These are phyloP conservation scores for Prinia subflava DNA, from an alignment of 2,113 vertebrate genomes.

Conservation along the genomic window DNA sequence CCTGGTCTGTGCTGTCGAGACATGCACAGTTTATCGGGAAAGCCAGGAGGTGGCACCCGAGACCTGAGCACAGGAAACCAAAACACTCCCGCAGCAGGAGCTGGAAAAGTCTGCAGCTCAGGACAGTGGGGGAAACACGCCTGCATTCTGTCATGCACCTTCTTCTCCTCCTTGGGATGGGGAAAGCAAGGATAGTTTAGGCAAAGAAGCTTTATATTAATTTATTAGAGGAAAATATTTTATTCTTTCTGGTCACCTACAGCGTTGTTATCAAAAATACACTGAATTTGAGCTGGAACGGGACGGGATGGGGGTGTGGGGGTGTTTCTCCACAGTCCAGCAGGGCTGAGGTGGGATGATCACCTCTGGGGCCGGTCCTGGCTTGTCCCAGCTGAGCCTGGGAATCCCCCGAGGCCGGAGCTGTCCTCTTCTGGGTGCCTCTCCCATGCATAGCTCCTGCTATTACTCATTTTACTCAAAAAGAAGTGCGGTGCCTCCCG, in stretches of 20 bases:
- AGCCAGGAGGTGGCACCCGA: constrained; percentile 49
- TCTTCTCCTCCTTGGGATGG: background rate
- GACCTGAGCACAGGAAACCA: background rate
- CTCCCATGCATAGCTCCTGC: background rate
- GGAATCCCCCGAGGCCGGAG: background rate
- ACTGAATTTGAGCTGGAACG: background rate
- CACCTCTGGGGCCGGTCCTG: background rate
- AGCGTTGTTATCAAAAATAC: background rate
- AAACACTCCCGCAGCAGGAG: background rate
- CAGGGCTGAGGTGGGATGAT: background rate
- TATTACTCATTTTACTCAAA: background rate
- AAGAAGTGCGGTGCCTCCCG: background rate
- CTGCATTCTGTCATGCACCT: background rate
- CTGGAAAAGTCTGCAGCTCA: background rate
- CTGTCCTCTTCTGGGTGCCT: background rate
- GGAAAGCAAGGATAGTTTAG: accelerated
- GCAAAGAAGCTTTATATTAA: background rate
- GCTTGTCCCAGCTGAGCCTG: background rate
- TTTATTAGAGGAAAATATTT: background rate
- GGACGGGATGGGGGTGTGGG: accelerated
- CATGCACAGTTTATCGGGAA: background rate
- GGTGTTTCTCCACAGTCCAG: accelerated
- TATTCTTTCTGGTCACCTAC: background rate
- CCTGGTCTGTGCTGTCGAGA: accelerated
- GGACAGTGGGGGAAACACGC: accelerated